Percentiles rank a stretch among this genome's conserved stretches.
phyloP scores from a whole-genome alignment of 1,140 invertebrate species.

The Aphidius gifuensis region DNA sequence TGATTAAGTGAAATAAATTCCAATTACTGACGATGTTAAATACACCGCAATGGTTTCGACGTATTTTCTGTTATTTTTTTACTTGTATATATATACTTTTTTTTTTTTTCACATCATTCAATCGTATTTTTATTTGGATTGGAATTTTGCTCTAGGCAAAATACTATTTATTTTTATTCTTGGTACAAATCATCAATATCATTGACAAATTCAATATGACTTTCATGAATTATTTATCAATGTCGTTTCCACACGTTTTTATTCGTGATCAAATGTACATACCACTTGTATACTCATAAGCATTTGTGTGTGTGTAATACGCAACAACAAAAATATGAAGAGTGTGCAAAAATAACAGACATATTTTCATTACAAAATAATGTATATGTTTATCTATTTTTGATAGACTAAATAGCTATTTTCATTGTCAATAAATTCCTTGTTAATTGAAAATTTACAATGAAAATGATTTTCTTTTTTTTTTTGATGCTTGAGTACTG shows the following conservation, averaged over 20 bases:
- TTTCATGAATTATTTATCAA: slow-evolving; percentile 1
- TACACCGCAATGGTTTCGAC: slow-evolving; percentile 22
- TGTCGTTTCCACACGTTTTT: background rate
- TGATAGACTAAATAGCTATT: too few relatives aligned
- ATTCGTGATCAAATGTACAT: too few relatives aligned
- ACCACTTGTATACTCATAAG: too few relatives aligned
- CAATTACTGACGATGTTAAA: slow-evolving; percentile 26
- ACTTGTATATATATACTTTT: background rate
- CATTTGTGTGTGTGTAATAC: too few relatives aligned
- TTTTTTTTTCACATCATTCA: background rate
- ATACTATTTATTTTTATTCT: background rate
- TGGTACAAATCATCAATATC: background rate
- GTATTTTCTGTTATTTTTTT: background rate
- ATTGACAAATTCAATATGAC: slow-evolving; percentile 11
- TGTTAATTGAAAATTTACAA: too few relatives aligned
- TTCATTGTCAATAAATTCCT: too few relatives aligned
- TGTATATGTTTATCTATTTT: too few relatives aligned
- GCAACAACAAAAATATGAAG: too few relatives aligned
- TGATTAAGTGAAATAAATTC: slow-evolving; percentile 32
- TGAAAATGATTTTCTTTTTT: too few relatives aligned
- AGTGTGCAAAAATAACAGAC: too few relatives aligned
- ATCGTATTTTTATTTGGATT: background rate
- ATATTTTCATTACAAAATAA: too few relatives aligned
- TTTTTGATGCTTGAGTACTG: too few relatives aligned
- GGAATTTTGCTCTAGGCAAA: slow-evolving; percentile 1